phyloP scores from a whole-genome alignment of 1,140 invertebrate genomes.

The Calephelis virginiensis region DNA sequence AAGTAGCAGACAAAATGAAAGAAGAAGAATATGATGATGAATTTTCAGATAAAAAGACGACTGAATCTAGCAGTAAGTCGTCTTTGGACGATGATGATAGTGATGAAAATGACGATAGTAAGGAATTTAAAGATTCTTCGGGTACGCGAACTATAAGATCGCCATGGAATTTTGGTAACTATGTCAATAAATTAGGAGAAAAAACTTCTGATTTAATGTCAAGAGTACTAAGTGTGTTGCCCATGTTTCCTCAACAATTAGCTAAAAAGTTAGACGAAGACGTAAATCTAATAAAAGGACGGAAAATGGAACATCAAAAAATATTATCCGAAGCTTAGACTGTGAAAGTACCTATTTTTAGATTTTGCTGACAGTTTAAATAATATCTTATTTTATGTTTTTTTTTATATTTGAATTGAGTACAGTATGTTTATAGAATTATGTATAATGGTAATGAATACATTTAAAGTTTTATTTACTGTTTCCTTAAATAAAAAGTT shows the following conservation, averaged over 20 bases:
- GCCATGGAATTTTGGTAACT: conserved; percentile 37
- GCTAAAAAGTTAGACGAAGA: conserved; percentile 26
- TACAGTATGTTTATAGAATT: conserved; percentile 16
- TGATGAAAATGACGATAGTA: conserved; percentile 43
- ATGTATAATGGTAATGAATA: not conserved
- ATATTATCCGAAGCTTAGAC: not conserved
- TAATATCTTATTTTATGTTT: conserved; percentile 1
- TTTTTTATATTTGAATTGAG: conserved; percentile 14
- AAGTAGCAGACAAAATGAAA: conserved; percentile 32
- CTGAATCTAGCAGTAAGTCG: conserved; percentile 3
- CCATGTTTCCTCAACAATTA: conserved; percentile 47
- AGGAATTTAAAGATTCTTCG: conserved; percentile 30
- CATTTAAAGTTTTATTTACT: not conserved
- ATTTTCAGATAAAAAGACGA: conserved; percentile 25
- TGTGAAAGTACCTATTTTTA: not conserved
- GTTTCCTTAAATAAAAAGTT: not conserved
- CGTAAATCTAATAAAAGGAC: not conserved
- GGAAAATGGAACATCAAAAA: not conserved
- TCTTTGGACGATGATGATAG: conserved; percentile 33
- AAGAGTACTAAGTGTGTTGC: conserved; percentile 46
- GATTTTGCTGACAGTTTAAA: not conserved
- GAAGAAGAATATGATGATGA: conserved; percentile 51
- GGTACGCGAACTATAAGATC: conserved; percentile 42
- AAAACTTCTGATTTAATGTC: conserved; percentile 37
- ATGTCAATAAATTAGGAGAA: conserved; percentile 41